Base-by-base conservation (phyloP, 1,140 invertebrate species). In the Trichonephila clavata region DNA sequence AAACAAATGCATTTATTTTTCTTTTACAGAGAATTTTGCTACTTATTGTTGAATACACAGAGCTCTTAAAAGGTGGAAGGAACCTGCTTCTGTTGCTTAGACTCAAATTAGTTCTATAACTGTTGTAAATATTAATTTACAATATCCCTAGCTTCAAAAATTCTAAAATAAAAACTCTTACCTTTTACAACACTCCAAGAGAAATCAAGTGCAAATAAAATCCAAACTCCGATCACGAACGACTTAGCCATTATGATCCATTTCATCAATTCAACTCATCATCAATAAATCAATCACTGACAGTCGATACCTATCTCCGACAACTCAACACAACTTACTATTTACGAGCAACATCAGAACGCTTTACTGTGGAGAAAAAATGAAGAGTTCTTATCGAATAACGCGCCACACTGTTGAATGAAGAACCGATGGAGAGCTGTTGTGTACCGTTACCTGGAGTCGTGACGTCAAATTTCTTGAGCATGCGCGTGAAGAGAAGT, bases 391-490 rank as follows among this genome's bases (percentile, higher is more conserved):
- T 86, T 86, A 86, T 86, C 60, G 59, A 86, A 86, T 61, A 86
- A 27, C 24, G 84, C 84, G 57, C 27, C 21, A 60, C 50, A 63
- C n/a, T 43, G 27, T 61, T 86, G 60, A 86, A 86, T 86, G 84
- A 86, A 60, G 59, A 39, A 59, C 16, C 84, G 59, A 43, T 21
- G 24, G 2, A 16, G 20, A n/a, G 13, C 18, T 39, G 18, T 32
- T 27, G 71, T 61, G 27, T 86, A 60, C 84, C 84, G 84, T 86
- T 86, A 86, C 84, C 84, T 86, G 84, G 84, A 86, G 84, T 63
- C 60, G 27, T 86, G n/a, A 86, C 84, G 84, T 86, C 84, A 86
- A 14, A 32, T 39, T 63, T 57, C 57, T 59, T 43, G 84, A 39
- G 84, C 59, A 61, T 86, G 84, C 84, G 84, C 84, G 27, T 18